Evolutionary conservation across 2,113 vertebrate genomes (phyloP), one percentile per base, ranked within the genome.

Genomic region (Bothrops jararaca): DNA sequence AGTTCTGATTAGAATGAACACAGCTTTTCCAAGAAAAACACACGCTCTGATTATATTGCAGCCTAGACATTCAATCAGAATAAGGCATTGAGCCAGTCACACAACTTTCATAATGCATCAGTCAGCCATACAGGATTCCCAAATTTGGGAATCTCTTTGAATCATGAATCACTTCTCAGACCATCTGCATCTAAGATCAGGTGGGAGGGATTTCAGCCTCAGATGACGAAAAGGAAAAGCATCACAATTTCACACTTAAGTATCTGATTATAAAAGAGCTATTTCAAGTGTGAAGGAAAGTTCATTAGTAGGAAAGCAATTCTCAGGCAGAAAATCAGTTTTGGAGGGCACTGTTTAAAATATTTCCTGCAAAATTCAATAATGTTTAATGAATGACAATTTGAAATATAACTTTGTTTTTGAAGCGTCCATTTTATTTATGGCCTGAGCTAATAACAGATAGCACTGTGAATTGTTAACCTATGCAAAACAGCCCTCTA

Each of bases 401-500:
- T 56, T 39, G 13, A 0, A 89, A 60, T 45, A 9, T 54, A 20
- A n/a, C 58, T 92, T 88, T 34, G 42, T 50, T 42, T 69, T 53
- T 92, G 4, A 92, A 88, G 60, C 45, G 26, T 57, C 22, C 56
- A 45, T 15, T 29, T 58, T 56, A 58, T 39, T 39, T 18, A 91
- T 54, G 57, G 48, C 15, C 89, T 54, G 86, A 34, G 34, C 85
- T 87, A 53, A 50, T 45, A 23, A 69, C 45, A 45, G 26, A 53
- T 89, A 48, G 74, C 8, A 22, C 69, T 13, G 54, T 18, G 24
- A 91, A 92, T 60, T 45, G 20, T 54, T 89, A 64, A 56, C 56
- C 91, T 91, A 74, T 91, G 74, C 88, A 89, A 60, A 93, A 64
- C 93, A 86, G 93, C 93, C 93, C 90, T 45, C 93, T 93, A 92